Percentiles rank a stretch among this genome's conserved stretches.
Evolutionary conservation across 2,113 vertebrate species (phyloP).

Genomic region (Carassius carassius): DNA sequence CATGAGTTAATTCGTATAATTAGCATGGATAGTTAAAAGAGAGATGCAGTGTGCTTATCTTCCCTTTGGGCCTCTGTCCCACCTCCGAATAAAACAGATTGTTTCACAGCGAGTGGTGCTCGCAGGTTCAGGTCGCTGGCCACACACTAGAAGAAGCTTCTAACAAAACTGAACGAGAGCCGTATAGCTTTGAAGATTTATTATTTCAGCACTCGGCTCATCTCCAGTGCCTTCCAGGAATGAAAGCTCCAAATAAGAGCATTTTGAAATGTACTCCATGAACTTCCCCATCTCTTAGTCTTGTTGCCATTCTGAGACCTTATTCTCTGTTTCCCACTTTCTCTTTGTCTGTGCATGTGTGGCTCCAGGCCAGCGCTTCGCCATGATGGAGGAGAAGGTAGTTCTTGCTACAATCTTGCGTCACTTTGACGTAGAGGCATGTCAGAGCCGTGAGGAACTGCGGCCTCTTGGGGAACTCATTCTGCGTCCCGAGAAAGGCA

Average conservation of each 20-base stretch:
- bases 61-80: constrained; percentile 42
- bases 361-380: constrained; percentile 82
- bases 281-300: not conserved
- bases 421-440: constrained; percentile 76
- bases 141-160: constrained; percentile 19
- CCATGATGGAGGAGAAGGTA: constrained; percentile 84
- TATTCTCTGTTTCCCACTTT: not conserved
- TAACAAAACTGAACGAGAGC: constrained; percentile 19
- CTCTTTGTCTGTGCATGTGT: constrained; percentile 38
- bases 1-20: constrained; percentile 48
- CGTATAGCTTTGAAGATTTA: constrained; percentile 27
- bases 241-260: constrained; percentile 18
- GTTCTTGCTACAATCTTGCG: constrained; percentile 79
- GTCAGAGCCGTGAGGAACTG: constrained; percentile 78
- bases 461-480: constrained; percentile 77
- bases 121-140: constrained; percentile 9
- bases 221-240: constrained; percentile 18
- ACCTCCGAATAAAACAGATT: constrained; percentile 54
- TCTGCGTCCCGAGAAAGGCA: constrained; percentile 80
- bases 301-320: not conserved
- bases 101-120: constrained; percentile 41
- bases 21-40: constrained; percentile 13
- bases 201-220: constrained; percentile 19
- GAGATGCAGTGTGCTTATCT: not conserved
- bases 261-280: constrained; percentile 19